Base-by-base conservation (phyloP, 2,113 vertebrate species). In the Theristicus caerulescens region DNA sequence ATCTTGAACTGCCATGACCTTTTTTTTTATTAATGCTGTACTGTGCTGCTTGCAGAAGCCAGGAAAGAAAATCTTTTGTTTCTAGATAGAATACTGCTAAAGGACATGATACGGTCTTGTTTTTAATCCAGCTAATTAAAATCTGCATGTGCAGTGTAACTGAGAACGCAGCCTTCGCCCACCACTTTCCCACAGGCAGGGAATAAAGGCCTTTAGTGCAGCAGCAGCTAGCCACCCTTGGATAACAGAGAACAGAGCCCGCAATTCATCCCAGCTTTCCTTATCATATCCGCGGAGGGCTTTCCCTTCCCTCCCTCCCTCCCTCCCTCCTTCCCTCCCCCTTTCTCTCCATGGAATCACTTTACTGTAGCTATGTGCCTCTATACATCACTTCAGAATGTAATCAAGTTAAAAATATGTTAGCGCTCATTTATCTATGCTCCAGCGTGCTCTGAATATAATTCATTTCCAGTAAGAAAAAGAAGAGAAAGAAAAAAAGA, bases 131-230 rank as follows among this genome's bases (percentile, higher is more conserved):
- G 97, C 98, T 98, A 98, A 98, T 98, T 98, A 98, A 97, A 96
- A 98, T 98, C 98, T 97, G 93, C 98, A 98, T 94, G 96, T 98
- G 96, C 97, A 95, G 97, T 97, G 97, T 97, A 97, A 97, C 98
- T 97, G 96, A 97, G 90, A 98, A 89, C 12, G 59, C 94, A 95
- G 96, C 70, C 86, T 97, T 98, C 98, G 97, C 98, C 98, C 98
- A 98, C 98, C 97, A 97, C 98, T 98, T 98, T 98, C 98, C 98
- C 98, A 98, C 98, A 98, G 98, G 97, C 98, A 59, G 86, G 87
- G 97, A 98, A 98, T 98, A 98, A 98, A 98, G 98, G 97, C 97
- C 98, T 98, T 98, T 97, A 98, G 98, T 98, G 97, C 97, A 67
- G 97, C 89, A 97, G 96, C 97, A 98, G 98, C 98, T 97, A 98